Percentiles rank a stretch among this genome's conserved stretches.
These are phyloP conservation scores for Habrosyne pyritoides DNA, from an alignment of 2,888 invertebrate genomes.

Conservation along the genomic window DNA sequence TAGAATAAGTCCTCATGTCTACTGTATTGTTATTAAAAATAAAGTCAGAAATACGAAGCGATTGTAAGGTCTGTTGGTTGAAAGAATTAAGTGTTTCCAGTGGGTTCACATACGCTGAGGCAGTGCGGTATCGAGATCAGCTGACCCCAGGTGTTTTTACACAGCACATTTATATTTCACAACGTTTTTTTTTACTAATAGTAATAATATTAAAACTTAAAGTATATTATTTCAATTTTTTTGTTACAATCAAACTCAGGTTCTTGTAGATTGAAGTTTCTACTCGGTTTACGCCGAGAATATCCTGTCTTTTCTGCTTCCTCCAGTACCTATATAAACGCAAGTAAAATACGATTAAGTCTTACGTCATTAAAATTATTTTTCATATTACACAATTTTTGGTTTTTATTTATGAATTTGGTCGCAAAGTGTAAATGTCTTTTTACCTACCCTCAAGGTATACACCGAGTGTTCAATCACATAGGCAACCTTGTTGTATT, in stretches of 20 bases:
- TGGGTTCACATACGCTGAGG: conserved; percentile 39
- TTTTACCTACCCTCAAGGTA: conserved; percentile 23
- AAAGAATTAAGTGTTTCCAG: conserved; percentile 36
- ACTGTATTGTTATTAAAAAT: conserved; percentile 5
- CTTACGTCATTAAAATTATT: no score
- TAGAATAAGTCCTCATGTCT: not conserved
- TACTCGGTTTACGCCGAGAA: no score
- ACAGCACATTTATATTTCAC: conserved; percentile 31
- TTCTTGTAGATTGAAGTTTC: no score
- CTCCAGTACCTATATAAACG: no score
- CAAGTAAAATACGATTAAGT: no score
- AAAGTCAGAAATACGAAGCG: conserved; percentile 1
- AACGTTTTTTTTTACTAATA: not conserved
- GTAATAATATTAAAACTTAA: not conserved
- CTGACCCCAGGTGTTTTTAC: conserved; percentile 39
- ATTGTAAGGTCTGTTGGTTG: conserved; percentile 17
- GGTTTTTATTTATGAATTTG: conserved; percentile 11
- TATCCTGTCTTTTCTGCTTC: no score
- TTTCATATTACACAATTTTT: no score
- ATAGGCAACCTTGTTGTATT: conserved; percentile 47
- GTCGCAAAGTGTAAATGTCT: conserved; percentile 29
- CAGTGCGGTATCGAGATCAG: conserved; percentile 29
- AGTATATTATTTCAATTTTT: no score
- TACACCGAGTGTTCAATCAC: conserved; percentile 46
- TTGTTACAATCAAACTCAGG: no score